These are phyloP conservation scores for Kryptolebias marmoratus DNA, from an alignment of 2,113 vertebrate species.

Conservation along the genomic window DNA sequence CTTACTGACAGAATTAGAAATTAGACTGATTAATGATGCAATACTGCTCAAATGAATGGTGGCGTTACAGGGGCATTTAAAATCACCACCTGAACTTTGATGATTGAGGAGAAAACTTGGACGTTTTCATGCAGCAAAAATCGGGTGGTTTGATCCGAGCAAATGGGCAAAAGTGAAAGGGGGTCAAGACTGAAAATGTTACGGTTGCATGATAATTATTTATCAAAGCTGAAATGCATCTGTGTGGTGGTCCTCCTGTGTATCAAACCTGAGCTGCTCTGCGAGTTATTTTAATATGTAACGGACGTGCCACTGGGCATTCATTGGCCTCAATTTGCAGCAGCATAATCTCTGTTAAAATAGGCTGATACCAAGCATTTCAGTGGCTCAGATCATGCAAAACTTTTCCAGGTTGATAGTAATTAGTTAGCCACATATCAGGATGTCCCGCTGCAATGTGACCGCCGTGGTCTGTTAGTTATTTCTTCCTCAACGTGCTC, in stretches of 20 bases:
- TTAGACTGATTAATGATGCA: constrained; percentile 39
- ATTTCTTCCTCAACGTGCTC: constrained; percentile 6
- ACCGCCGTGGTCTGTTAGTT: constrained; percentile 50
- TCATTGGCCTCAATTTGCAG: constrained; percentile 25
- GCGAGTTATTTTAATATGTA: constrained; percentile 23
- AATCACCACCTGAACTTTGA: constrained; percentile 1
- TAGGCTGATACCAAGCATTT: constrained; percentile 55
- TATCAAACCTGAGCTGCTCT: constrained; percentile 9
- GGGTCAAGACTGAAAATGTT: not conserved
- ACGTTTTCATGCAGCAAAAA: not conserved
- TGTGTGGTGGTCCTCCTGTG: not conserved
- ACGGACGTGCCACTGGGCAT: constrained; percentile 42
- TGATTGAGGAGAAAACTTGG: not conserved
- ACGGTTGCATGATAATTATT: not conserved
- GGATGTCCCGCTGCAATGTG: constrained; percentile 40
- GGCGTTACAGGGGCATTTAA: not conserved
- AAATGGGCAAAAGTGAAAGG: not conserved
- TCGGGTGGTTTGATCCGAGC: not conserved
- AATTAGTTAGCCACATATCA: constrained; percentile 63
- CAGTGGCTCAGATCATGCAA: constrained; percentile 46
- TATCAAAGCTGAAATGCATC: not conserved
- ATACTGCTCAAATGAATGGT: constrained; percentile 1
- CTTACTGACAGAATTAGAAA: constrained; percentile 17
- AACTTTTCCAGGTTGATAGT: constrained; percentile 55
- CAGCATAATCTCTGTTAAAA: constrained; percentile 44